Evolutionary conservation across 2,113 vertebrate genomes (phyloP), one percentile per base, ranked within the genome.

Genomic region (Rutilus rutilus): DNA sequence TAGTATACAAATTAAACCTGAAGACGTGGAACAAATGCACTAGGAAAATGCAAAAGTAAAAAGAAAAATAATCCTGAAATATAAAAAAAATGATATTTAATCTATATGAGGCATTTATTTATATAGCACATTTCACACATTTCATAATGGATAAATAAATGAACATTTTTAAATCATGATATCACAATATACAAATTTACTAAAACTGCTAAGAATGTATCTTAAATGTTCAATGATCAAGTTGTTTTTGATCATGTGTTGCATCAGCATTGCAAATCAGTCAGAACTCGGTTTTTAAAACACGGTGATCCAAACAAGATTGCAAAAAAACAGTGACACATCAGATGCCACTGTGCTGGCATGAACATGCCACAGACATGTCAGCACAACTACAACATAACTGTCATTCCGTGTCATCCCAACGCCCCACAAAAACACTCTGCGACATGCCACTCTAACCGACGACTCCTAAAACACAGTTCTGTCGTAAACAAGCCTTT

Each of bases 261-360:
- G 39, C 33, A 67, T 73, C 27, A 57, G 74, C 62, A n/a, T 57
- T 74, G 83, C 42, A 82, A 59, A 78, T 47, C 50, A 33, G 42
- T 64, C 27, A 80, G n/a, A 30, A 23, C 25, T 86, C 23, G 23
- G 25, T 54, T 90, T 91, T 91, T 91, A 76, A 85, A 88, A 82
- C 84, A 57, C 59, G 54, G 19, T 62, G 77, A 54, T 69, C 73
- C 39, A 62, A 84, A 59, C 71, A 65, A 85, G 75, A 78, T 71
- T 89, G 8, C 10, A 9, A 42, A 42, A 42, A 39, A 90, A 47
- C 47, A 6, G 69, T 87, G 87, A 89, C 87, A 81, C 80, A 67
- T 77, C 75, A 52, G 52, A 52, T 59, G 62, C 60, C 71, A 60
- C 21, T 45, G 54, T 47, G 21, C 65, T 67, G 86, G 90, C 30